Conservation (phyloP, 2,113 vertebrate genomes). For the Channa maculata region DNA sequence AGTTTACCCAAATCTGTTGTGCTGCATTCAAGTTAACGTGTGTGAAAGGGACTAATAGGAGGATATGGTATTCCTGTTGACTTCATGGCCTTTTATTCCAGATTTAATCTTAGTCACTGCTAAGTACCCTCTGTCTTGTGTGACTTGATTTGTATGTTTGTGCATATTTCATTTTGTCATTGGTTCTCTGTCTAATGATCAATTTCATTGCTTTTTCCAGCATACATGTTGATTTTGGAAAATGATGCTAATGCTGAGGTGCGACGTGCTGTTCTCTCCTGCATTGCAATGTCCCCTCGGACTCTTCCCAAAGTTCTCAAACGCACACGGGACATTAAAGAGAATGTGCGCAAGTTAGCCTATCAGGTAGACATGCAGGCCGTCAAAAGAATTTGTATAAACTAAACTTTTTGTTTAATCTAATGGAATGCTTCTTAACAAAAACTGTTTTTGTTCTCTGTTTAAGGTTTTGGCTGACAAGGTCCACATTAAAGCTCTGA, state of each 20-base stretch:
- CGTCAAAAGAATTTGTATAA: not conserved
- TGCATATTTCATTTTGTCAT: not conserved
- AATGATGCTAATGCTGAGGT: slow-evolving; percentile 94
- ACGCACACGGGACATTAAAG: slow-evolving; percentile 92
- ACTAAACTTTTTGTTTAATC: not conserved
- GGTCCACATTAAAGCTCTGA: slow-evolving; percentile 91
- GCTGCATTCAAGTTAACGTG: no score
- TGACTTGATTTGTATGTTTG: not conserved
- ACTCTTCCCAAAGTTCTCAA: slow-evolving; percentile 91
- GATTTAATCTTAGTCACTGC: not conserved
- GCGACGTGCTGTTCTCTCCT: slow-evolving; percentile 92
- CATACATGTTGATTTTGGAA: slow-evolving; percentile 89
- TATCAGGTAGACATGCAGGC: slow-evolving; percentile 86
- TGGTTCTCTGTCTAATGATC: not conserved
- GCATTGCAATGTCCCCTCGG: slow-evolving; percentile 89
- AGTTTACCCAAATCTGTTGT: not conserved
- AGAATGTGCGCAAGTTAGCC: slow-evolving; percentile 91
- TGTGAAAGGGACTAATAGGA: not conserved
- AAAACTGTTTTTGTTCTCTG: slow-evolving; percentile 10
- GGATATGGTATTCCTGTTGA: not conserved
- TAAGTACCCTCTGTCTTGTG: not conserved
- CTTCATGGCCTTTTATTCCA: not conserved
- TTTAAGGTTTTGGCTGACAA: slow-evolving; percentile 94
- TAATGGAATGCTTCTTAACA: not conserved
- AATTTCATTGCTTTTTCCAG: slow-evolving; percentile 75